These are phyloP conservation scores for Triops cancriformis DNA, from an alignment of 1,140 invertebrate species.

Conservation along the genomic window DNA sequence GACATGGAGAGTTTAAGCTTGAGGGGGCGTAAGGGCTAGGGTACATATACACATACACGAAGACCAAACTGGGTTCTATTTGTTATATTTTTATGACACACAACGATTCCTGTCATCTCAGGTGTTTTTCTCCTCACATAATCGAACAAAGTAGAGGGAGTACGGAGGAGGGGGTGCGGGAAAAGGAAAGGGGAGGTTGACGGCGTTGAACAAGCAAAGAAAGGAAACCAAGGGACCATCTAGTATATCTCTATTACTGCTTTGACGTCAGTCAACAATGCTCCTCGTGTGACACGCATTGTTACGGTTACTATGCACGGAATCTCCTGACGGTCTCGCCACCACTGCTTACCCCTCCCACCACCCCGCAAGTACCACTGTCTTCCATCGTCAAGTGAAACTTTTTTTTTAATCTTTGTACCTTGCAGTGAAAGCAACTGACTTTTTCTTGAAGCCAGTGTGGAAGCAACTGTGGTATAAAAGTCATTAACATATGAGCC, in stretches of 20 bases:
- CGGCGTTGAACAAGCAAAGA: neutral
- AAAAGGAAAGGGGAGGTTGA: neutral
- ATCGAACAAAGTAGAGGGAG: neutral
- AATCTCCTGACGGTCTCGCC: neutral
- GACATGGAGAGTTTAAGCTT: too few relatives aligned
- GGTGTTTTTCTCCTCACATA: neutral
- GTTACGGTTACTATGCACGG: constrained; percentile 2
- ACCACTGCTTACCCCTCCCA: neutral
- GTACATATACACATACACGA: neutral
- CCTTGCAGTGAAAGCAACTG: too few relatives aligned
- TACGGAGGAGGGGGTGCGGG: neutral
- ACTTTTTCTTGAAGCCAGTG: too few relatives aligned
- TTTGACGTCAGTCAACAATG: constrained; percentile 4
- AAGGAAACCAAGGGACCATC: neutral
- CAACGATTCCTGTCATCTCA: neutral
- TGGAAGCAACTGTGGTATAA: too few relatives aligned
- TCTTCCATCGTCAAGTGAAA: constrained; percentile 11
- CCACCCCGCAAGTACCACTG: neutral
- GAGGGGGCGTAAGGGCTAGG: neutral
- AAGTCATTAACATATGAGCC: too few relatives aligned
- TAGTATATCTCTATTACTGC: neutral
- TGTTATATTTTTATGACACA: neutral
- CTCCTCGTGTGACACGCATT: constrained; percentile 5
- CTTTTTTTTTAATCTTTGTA: too few relatives aligned
- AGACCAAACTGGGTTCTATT: neutral